Evolutionary conservation across 2,113 vertebrate species (phyloP).

Genomic region (Lepisosteus osseus): DNA sequence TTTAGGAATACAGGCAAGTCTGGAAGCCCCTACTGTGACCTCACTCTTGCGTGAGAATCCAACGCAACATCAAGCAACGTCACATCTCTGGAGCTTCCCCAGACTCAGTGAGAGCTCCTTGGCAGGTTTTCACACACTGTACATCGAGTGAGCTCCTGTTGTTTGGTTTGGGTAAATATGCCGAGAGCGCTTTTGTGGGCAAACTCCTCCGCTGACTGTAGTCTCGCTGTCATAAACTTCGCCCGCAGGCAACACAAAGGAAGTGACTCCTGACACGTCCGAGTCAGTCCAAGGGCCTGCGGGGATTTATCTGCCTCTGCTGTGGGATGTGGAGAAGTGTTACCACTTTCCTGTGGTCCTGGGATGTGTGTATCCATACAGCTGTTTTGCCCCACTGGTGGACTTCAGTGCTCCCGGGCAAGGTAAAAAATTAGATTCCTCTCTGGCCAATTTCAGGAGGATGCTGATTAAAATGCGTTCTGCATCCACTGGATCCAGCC

Average conservation of each 20-base stretch:
- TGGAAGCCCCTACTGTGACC: too few species aligned
- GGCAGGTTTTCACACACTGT: background rate
- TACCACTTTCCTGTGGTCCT: conserved; percentile 19
- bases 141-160: background rate
- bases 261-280: background rate
- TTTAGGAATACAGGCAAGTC: too few species aligned
- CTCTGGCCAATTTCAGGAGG: too few species aligned
- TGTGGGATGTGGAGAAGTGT: conserved; percentile 7
- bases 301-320: conserved; percentile 21
- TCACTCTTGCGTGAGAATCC: too few species aligned
- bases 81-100: background rate
- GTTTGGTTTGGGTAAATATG: background rate
- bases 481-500: too few species aligned
- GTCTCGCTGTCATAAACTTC: background rate
- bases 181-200: too few species aligned
- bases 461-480: too few species aligned
- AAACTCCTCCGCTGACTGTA: background rate
- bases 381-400: conserved; percentile 16
- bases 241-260: conserved; percentile 5
- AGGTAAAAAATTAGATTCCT: background rate
- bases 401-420: background rate
- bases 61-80: background rate
- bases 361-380: background rate
- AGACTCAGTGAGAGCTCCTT: background rate
- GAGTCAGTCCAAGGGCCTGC: background rate